Conservation (phyloP, 2,888 invertebrate species). For the Drosophila parthenogenetica region DNA sequence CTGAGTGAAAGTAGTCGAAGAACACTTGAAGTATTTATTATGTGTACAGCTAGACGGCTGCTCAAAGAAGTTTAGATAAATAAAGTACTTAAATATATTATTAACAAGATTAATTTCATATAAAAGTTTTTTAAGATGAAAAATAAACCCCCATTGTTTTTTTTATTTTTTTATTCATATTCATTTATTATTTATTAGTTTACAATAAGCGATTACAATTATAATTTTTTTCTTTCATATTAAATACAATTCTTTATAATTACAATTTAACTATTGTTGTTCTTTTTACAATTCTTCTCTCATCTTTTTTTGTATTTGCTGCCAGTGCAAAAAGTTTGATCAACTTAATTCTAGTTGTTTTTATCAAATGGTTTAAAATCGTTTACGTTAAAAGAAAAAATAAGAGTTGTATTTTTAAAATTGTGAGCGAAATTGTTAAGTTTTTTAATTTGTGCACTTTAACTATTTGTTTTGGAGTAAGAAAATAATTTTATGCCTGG, state of each 20-base stretch:
- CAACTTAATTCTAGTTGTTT: conserved; percentile 56
- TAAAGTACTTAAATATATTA: too few relatives aligned
- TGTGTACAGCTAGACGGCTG: too few relatives aligned
- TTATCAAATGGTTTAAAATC: conserved; percentile 23
- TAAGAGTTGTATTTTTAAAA: conserved; percentile 61
- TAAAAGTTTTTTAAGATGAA: not conserved
- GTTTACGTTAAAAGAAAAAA: conserved; percentile 71
- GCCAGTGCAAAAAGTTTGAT: conserved; percentile 83
- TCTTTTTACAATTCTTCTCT: conserved; percentile 76
- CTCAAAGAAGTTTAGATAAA: too few relatives aligned
- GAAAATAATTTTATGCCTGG: conserved; percentile 79
- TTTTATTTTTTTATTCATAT: conserved; percentile 73
- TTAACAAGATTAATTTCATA: too few relatives aligned
- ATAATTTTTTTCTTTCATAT: conserved; percentile 58
- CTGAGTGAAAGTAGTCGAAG: conserved; percentile 1
- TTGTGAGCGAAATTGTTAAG: conserved; percentile 64
- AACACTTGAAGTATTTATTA: not conserved
- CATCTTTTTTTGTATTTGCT: conserved; percentile 65
- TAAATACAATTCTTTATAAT: conserved; percentile 79
- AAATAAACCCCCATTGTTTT: conserved; percentile 4
- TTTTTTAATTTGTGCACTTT: conserved; percentile 48
- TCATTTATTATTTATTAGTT: conserved; percentile 81
- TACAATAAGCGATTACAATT: conserved; percentile 80
- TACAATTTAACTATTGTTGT: conserved; percentile 83
- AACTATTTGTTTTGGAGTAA: conserved; percentile 25